A percentile compares a stretch with the other conserved stretches of the same genome.
Evolutionary conservation across 2,888 invertebrate species (phyloP).

Genomic region (Bombyx huttoni): DNA sequence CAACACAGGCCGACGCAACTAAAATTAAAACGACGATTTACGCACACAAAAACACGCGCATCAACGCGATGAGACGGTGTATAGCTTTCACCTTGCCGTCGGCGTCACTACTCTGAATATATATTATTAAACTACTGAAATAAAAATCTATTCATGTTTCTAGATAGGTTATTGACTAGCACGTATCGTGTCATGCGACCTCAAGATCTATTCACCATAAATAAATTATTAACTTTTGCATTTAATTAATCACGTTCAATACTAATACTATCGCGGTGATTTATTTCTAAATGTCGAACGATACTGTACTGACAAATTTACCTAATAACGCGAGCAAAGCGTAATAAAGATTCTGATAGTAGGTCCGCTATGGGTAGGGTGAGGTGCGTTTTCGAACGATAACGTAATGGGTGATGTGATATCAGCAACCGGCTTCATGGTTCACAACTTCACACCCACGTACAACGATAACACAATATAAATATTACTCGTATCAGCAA

Average conservation of each 20-base stretch:
- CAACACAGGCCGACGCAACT: slow-evolving; percentile 32
- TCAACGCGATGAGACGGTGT: slow-evolving; percentile 22
- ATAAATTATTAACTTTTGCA: too few relatives aligned
- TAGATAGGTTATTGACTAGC: not conserved
- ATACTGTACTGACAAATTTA: not conserved
- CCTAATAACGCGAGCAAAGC: not conserved
- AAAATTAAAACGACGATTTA: slow-evolving; percentile 54
- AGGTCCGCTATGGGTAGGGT: slow-evolving; percentile 7
- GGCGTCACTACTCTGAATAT: slow-evolving; percentile 34
- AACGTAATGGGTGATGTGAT: slow-evolving; percentile 16
- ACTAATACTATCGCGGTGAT: too few relatives aligned
- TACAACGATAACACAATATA: slow-evolving; percentile 15
- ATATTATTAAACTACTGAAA: slow-evolving; percentile 15
- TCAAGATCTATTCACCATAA: too few relatives aligned
- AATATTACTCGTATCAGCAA: not conserved
- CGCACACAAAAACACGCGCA: slow-evolving; percentile 25
- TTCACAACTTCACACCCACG: slow-evolving; percentile 23
- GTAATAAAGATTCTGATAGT: not conserved
- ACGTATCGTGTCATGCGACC: too few relatives aligned
- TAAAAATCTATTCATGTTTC: slow-evolving; percentile 25
- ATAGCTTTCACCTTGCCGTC: slow-evolving; percentile 56
- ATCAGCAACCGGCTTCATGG: slow-evolving; percentile 21
- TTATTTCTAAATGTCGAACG: too few relatives aligned
- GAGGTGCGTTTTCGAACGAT: slow-evolving; percentile 13
- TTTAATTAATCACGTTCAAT: too few relatives aligned